Evolutionary conservation across 2,888 invertebrate genomes (phyloP), one percentile per base, ranked within the genome.

Genomic region (Diplazon laetatorius): DNA sequence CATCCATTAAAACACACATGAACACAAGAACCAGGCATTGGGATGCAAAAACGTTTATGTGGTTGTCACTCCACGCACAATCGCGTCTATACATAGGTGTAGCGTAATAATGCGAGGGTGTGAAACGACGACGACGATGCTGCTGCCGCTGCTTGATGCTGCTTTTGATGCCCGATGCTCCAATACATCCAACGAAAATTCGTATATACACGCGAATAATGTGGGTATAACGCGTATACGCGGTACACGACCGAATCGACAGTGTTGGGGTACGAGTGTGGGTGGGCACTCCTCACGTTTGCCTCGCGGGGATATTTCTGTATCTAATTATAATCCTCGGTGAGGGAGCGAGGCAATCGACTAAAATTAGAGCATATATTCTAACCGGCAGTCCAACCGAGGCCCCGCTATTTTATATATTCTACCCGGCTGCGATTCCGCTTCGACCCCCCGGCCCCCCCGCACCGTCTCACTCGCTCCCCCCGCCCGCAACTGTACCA

Each of bases 351-450:
- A 89, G 87, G 89, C 90, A 87, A 90, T 90, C 90, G 89, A 85
- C 90, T 90, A 90, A 90, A 90, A 90, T 90, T 90, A 90, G 90
- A 89, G 87, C 87, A 88, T 89, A 88, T 89, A 89, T 88, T 88
- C 88, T 84, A 88, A 88, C 87, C 85, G 84, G 85, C 84, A 84
- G 83, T 80, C 84, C 57, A 18, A 22, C 44, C 62, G 50, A 66
- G 68, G 48, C 62, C 44, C 20, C 42, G 71, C 30, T 66, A 63
- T 79, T 71, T 76, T 63, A 71, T 71, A 62, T 62, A 76, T 65
- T 62, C 37, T n/a, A n/a, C 37, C 22, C 48, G 65, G 65, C 44
- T 25, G 62, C 10, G 50, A n/a, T 68, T 55, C 73, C 44, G 37
- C 71, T n/a, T n/a, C n/a, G n/a, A n/a, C n/a, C n/a, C n/a, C n/a